Base-by-base conservation (phyloP, 2,888 invertebrate genomes). In the Drosophila anomalata region DNA sequence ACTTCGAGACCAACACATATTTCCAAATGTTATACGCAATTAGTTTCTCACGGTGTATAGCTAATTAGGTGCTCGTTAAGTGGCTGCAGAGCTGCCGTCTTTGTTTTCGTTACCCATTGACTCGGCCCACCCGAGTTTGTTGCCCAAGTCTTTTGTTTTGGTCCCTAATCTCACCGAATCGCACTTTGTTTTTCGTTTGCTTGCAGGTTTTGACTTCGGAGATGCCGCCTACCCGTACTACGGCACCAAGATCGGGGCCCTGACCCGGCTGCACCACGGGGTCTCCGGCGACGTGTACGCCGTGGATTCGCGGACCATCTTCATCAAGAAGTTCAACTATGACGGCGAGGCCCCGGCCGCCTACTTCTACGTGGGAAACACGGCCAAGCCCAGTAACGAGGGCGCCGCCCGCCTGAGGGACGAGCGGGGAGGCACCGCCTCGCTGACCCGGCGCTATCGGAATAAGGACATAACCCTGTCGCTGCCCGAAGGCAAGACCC, bases 341-440 rank as follows among this genome's bases (percentile, higher is more conserved):
- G 97, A 97, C 88, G 98, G 98, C 63, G 96, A 96, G 91, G 97
- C 97, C 52, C 97, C 97, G 90, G 97, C 97, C 85, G 97, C 97
- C 14, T 97, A 95, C 91, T 98, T 98, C 93, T 97, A 97, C 93
- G 97, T 96, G 89, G 97, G 97, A 66, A 94, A 93, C 58, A 93
- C 95, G 5, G 94, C 94, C 78, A 91, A 93, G 2, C 95, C 96
- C 0, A 94, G 94, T 77, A 94, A 93, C 62, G 93, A 93, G 76
- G 96, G 96, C 24, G 93, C 92, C 14, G 93, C 94, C 83, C 94
- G 96, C 48, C 93, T 98, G 68, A 94, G 96, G 11, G 97, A 97
- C 91, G 97, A 97, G 92, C 95, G 94, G 75, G 97, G 97, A 78
- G 95, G 95, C 77, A 92, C 94, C n/a, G 93, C 94, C 71, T 94